These are phyloP conservation scores for Climacteris rufus DNA, from an alignment of 2,113 vertebrate genomes.

Conservation along the genomic window DNA sequence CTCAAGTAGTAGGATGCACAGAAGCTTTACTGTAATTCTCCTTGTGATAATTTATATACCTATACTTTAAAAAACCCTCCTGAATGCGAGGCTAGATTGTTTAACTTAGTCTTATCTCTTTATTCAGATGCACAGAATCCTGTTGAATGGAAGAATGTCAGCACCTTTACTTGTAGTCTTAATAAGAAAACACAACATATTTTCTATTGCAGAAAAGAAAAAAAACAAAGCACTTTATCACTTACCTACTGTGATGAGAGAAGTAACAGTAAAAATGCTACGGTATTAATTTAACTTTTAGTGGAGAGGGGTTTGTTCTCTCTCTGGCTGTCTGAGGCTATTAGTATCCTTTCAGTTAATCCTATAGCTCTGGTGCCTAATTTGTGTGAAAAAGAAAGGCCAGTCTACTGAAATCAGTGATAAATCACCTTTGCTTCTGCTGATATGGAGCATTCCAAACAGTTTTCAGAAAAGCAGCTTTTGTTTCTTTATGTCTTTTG, in stretches of 20 bases:
- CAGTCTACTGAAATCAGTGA: not conserved
- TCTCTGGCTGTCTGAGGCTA: not conserved
- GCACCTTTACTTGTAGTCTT: not conserved
- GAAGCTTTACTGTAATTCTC: not conserved
- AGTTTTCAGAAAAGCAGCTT: conserved; percentile 8
- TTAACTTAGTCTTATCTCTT: not conserved
- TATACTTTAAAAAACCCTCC: not conserved
- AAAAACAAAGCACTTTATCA: not conserved
- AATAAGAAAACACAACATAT: accelerated
- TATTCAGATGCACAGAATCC: not conserved
- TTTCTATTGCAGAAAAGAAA: not conserved
- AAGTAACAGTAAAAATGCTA: not conserved
- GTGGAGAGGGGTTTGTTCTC: not conserved
- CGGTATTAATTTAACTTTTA: not conserved
- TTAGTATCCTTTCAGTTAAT: not conserved
- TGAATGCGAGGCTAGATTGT: not conserved
- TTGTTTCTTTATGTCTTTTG: not conserved
- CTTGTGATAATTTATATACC: not conserved
- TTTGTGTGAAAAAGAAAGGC: not conserved
- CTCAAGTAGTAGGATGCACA: not conserved
- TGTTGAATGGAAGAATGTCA: accelerated
- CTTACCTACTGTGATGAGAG: not conserved
- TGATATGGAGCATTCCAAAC: not conserved
- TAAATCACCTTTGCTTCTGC: conserved; percentile 5
- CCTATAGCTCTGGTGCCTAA: not conserved